phyloP scores from a whole-genome alignment of 2,113 vertebrate species.

The Canis aureus region DNA sequence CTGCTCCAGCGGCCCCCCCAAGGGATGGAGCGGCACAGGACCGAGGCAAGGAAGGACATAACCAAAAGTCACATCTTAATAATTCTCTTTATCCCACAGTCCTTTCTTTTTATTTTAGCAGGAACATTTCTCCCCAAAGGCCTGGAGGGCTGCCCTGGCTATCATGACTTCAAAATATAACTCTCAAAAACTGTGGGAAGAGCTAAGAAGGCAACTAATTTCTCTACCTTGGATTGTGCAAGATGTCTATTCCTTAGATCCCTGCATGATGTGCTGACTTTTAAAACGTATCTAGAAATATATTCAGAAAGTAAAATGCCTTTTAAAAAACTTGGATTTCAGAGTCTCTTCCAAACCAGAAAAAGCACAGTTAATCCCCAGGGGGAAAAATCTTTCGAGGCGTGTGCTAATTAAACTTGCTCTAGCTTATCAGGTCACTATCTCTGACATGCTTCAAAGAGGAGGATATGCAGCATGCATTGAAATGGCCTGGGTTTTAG shows the following conservation, averaged over 20 bases:
- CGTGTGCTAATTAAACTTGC: neutral
- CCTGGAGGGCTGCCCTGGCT: neutral
- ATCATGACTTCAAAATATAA: neutral
- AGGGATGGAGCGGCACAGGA: neutral
- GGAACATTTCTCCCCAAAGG: neutral
- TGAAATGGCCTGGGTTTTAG: neutral
- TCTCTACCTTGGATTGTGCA: neutral
- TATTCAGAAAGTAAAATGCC: neutral
- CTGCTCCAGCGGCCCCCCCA: neutral
- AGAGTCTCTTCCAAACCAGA: conserved; percentile 1
- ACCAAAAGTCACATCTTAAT: neutral
- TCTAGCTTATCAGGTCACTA: neutral
- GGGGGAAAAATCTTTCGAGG: neutral
- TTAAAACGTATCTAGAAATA: conserved; percentile 27
- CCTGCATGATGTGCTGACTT: neutral
- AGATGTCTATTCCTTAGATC: neutral
- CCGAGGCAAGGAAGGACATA: neutral
- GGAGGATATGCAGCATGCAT: neutral
- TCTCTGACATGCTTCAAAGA: neutral
- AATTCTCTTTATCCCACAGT: neutral
- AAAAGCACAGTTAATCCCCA: conserved; percentile 27
- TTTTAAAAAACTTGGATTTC: neutral
- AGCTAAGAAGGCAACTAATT: neutral
- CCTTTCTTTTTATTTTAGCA: neutral
- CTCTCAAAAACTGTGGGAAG: neutral